Evolutionary conservation across 1,140 invertebrate species (phyloP), one percentile per base, ranked within the genome.

Genomic region (Procambarus virginalis): DNA sequence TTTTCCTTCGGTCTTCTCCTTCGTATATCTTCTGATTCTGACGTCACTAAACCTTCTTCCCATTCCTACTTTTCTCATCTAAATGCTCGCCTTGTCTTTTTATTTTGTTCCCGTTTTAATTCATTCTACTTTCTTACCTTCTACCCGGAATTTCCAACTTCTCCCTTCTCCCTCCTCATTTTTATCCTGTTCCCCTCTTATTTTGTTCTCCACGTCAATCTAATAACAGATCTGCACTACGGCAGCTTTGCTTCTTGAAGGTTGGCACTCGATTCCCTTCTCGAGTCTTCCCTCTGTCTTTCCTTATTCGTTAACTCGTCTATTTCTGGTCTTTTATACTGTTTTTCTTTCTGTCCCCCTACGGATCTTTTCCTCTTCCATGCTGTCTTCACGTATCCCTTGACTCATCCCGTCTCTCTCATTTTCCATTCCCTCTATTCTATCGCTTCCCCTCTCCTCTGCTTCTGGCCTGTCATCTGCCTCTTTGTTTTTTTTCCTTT

Each of bases 321-420:
- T 34, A 34, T 34, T 34, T 34, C 34, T 34, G 34, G 34, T 34
- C 34, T 1, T 1, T 34, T 34, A 34, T 34, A 34, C 34, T 34
- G 34, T 34, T 34, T 34, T 34, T 34, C 34, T 34, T 34, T 34
- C 34, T 34, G 34, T 34, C 34, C 34, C 34, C 34, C 34, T 34
- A 34, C 34, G 34, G 34, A 34, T 34, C 34, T 34, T 34, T 34
- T 34, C 34, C 34, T 34, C 34, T 34, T 34, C 34, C 34, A 34
- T 34, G 34, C 34, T 34, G 34, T 55, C 79, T 78, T 70, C 60
- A 49, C 60, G n/a, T 49, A 22, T 48, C n/a, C 17, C 34, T 45
- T 70, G 45, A 70, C 60, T 80, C 86, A 55, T 46, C 51, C 60
- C 49, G 48, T 81, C 64, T 55, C 46, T 81, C 78, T 73, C 64